Base-by-base conservation (phyloP, 2,113 vertebrate genomes). In the Delphinus delphis region DNA sequence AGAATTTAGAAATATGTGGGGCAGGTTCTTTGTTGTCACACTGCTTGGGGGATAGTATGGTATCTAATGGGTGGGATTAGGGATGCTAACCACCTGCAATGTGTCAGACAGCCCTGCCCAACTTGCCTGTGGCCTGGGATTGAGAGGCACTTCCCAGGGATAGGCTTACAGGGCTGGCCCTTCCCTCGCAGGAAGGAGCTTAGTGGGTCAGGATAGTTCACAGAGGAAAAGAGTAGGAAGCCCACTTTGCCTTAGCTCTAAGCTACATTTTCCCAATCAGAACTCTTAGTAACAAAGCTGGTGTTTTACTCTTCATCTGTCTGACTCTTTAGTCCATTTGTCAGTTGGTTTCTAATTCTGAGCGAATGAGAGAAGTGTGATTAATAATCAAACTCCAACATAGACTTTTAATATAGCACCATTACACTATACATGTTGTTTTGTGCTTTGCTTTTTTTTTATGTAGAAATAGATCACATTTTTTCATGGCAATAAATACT, bases 371-470 rank as follows among this genome's bases (percentile, higher is more conserved):
- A 76, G 73, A 87, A 70, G 33, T 60, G 8, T 85, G 86, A 91
- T 93, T 90, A 90, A 80, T 88, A 73, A 74, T 83, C 79, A 96
- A 60, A 60, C 36, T 77, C 68, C 65, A 90, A 58, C 14, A 79
- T 12, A 93, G 87, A 71, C 47, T 67, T 92, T 62, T 44, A 74
- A 58, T 41, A 83, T 33, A 68, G 77, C 21, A 68, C 26, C 33
- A 33, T 36, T 83, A 50, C 65, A 63, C 33, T 63, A 31, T 10
- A 55, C 28, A 55, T 38, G 33, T 38, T 41, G 41, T 28, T 73
- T 90, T 36, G 26, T 77, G 25, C 31, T 28, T 88, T 88, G 53
- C 7, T 70, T 94, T 74, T 41, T 41, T 41, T 81, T 67, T 68
- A 89, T 7, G 5, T 8, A 76, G 80, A 80, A 93, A 71, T 63